phyloP scores from a whole-genome alignment of 2,888 invertebrate species.

The Lucinisca nassula region DNA sequence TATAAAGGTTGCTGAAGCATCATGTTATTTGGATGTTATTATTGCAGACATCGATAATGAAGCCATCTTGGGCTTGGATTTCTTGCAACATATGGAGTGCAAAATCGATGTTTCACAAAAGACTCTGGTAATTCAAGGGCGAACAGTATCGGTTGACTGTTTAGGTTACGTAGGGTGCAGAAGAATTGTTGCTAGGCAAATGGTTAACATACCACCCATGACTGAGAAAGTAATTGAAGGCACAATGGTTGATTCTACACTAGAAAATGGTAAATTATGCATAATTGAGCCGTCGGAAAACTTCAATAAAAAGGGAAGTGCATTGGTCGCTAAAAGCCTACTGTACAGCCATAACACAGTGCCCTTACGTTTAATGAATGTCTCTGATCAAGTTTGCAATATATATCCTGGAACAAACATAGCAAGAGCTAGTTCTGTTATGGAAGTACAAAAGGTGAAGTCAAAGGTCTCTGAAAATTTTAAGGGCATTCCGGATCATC shows the following conservation, averaged over 20 bases:
- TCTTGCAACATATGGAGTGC: not conserved
- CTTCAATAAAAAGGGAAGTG: too few species aligned
- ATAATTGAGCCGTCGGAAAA: too few species aligned
- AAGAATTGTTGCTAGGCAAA: too few species aligned
- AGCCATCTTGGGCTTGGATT: constrained; percentile 33
- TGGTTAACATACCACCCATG: too few species aligned
- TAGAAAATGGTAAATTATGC: constrained; percentile 2
- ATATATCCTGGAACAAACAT: constrained; percentile 48
- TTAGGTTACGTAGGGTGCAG: too few species aligned
- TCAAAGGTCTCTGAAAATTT: not conserved
- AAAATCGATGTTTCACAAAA: not conserved
- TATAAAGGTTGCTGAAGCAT: not conserved
- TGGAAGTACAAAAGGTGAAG: not conserved
- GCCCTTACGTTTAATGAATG: constrained; percentile 54
- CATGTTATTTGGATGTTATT: constrained; percentile 16
- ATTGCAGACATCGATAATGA: not conserved
- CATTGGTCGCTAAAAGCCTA: constrained; percentile 49
- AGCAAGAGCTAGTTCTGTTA: constrained; percentile 14
- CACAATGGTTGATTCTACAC: too few species aligned
- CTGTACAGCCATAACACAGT: constrained; percentile 35
- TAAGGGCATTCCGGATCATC: not conserved
- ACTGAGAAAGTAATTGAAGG: not conserved
- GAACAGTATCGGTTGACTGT: too few species aligned
- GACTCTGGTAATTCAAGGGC: too few species aligned
- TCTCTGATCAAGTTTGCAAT: constrained; percentile 31